Evolutionary conservation across 2,797 vertebrate species (phyloP).

Genomic region (Melopsittacus undulatus): DNA sequence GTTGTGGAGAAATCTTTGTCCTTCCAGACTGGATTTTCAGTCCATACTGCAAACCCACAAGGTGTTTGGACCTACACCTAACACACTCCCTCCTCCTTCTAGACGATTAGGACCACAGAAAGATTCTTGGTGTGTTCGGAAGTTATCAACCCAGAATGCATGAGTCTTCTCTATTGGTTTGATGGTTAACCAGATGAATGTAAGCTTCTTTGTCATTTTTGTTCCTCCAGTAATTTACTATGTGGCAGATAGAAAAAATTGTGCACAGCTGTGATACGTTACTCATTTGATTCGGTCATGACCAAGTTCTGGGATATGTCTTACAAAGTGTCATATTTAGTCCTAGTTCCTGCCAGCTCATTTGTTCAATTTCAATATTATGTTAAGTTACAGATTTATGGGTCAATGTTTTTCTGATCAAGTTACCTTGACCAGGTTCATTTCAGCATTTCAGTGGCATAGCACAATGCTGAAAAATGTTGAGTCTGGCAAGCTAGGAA

Average conservation of each 20-base stretch:
- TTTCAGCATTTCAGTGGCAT: not conserved
- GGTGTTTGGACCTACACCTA: not conserved
- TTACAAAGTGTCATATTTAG: not conserved
- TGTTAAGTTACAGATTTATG: not conserved
- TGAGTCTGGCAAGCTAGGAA: not conserved
- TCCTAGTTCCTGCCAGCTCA: not conserved
- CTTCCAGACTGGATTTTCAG: not conserved
- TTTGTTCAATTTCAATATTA: not conserved
- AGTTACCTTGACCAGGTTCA: not conserved
- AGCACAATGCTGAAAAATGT: not conserved
- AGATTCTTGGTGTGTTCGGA: not conserved
- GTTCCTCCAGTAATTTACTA: not conserved
- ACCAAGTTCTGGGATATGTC: not conserved
- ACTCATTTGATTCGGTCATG: not conserved
- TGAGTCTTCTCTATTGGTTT: not conserved
- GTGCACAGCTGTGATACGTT: not conserved
- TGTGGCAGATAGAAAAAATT: not conserved
- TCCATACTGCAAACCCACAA: not conserved
- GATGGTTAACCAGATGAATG: not conserved
- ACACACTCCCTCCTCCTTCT: rapidly evolving
- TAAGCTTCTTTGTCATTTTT: not conserved
- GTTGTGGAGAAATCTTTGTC: not conserved
- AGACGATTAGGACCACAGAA: not conserved
- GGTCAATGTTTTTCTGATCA: not conserved
- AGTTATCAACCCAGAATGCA: not conserved